Percentiles rank a stretch among this genome's conserved stretches.
Conservation (phyloP, 1,140 invertebrate species). For the Heterodera carotae region DNA sequence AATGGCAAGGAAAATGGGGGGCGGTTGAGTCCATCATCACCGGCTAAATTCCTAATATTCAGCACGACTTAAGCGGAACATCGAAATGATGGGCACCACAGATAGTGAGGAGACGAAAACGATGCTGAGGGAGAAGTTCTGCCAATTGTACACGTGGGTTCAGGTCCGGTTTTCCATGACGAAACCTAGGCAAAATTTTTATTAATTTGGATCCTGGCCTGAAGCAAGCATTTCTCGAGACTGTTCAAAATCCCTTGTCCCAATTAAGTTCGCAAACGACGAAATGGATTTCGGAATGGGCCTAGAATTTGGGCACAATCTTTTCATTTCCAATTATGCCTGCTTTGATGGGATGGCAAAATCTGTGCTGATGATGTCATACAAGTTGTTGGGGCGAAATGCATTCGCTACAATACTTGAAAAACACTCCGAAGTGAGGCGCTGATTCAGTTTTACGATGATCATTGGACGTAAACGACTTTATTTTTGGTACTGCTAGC, state of each 20-base stretch:
- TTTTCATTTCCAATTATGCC: constrained; percentile 39
- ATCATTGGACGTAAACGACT: background rate
- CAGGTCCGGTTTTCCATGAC: too few species aligned
- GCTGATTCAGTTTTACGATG: background rate
- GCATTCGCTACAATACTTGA: constrained; percentile 31
- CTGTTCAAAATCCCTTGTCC: background rate
- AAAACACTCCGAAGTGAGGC: constrained; percentile 19
- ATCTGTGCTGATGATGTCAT: constrained; percentile 25
- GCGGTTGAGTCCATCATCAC: background rate
- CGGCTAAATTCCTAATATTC: background rate
- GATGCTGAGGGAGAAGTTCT: constrained; percentile 21
- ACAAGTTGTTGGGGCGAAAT: constrained; percentile 27
- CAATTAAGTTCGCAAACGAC: constrained; percentile 43
- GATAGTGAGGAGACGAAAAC: constrained; percentile 28
- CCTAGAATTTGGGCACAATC: constrained; percentile 43
- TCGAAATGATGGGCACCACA: constrained; percentile 30
- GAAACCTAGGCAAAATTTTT: too few species aligned
- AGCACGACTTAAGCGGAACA: constrained; percentile 36
- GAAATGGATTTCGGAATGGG: constrained; percentile 50
- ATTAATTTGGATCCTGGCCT: too few species aligned
- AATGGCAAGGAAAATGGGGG: background rate
- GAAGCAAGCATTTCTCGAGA: too few species aligned
- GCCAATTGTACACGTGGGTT: constrained; percentile 34
- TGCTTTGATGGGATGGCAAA: constrained; percentile 38
- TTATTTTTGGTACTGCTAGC: background rate